A percentile compares a stretch with the other conserved stretches of the same genome.
phyloP scores from a whole-genome alignment of 2,113 vertebrate genomes.

The Cyanocitta stelleri region DNA sequence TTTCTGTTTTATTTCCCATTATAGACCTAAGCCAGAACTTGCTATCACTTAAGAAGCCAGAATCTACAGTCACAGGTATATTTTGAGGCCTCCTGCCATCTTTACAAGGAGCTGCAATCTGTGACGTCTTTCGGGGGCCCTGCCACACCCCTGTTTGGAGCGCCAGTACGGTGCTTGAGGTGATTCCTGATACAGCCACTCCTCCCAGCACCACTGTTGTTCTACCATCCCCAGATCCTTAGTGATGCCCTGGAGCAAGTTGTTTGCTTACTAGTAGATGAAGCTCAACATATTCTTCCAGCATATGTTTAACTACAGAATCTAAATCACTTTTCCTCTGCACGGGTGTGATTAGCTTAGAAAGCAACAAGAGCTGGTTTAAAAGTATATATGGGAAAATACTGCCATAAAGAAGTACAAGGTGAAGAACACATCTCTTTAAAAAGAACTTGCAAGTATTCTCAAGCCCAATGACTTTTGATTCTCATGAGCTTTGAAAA shows the following conservation, averaged over 20 bases:
- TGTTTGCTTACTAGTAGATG: not conserved
- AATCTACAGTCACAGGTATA: not conserved
- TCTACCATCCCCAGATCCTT: not conserved
- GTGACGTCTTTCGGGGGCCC: not conserved
- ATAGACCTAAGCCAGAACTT: not conserved
- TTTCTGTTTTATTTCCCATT: not conserved
- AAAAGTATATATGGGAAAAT: not conserved
- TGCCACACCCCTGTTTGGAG: not conserved
- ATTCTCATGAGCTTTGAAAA: not conserved
- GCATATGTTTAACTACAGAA: not conserved
- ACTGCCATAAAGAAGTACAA: not conserved
- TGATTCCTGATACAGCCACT: fast-evolving
- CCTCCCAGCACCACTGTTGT: not conserved
- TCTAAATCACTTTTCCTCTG: not conserved
- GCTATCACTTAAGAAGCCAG: not conserved
- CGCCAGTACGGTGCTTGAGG: not conserved
- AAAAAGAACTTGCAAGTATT: not conserved
- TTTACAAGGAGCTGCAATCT: not conserved
- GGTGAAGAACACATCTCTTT: not conserved
- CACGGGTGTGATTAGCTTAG: not conserved
- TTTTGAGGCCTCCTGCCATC: not conserved
- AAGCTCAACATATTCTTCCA: not conserved
- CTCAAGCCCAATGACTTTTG: not conserved
- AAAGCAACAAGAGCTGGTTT: not conserved
- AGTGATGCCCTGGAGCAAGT: not conserved